Evolutionary conservation across 1,140 invertebrate species (phyloP), one percentile per base, ranked within the genome.

Genomic region (Cecropterus lyciades): DNA sequence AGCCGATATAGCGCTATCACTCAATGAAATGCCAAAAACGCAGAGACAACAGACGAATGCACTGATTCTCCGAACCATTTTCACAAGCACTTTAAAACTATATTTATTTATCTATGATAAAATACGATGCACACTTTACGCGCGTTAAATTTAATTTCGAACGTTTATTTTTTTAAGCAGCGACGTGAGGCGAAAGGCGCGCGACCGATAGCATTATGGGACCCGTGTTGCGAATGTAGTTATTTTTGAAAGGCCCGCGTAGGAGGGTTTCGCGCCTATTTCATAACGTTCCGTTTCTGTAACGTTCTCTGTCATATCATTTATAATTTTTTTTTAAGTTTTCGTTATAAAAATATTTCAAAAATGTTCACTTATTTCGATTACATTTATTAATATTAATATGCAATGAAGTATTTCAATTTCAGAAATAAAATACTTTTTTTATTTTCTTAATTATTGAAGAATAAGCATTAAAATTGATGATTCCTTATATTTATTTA

Each of bases 231-330:
- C 73, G 67, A 85, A 80, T 85, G 85, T 84, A 70, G 48, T 66
- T 75, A 85, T 85, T 85, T 89, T 89, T 89, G 89, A 89, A 89
- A 89, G 89, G 85, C 85, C 85, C 85, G 89, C 85, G 89, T 89
- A 91, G 87, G 87, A 82, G 84, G 86, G 86, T 80, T 88, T 88
- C 84, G 75, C 85, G 85, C 84, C 79, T 79, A 82, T 87, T 87
- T 85, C 79, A 62, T 64, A 67, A 63, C 84, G 85, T 88, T 87
- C 76, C 79, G 78, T 89, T 87, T 70, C 63, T 67, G 64, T 66
- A 68, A 80, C 70, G 72, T 74, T 67, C 10, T 30, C 43, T 14
- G n/a, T 30, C 10, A 43, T 15, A 52, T 43, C 0, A 37, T 16
- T 43, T 17, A 51, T 27, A 10, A n/a, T n/a, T n/a, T 9, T 4